Percentiles rank a stretch among this genome's conserved stretches.
Evolutionary conservation across 2,797 vertebrate genomes (phyloP).

Genomic region (Enteromius anoplus): DNA sequence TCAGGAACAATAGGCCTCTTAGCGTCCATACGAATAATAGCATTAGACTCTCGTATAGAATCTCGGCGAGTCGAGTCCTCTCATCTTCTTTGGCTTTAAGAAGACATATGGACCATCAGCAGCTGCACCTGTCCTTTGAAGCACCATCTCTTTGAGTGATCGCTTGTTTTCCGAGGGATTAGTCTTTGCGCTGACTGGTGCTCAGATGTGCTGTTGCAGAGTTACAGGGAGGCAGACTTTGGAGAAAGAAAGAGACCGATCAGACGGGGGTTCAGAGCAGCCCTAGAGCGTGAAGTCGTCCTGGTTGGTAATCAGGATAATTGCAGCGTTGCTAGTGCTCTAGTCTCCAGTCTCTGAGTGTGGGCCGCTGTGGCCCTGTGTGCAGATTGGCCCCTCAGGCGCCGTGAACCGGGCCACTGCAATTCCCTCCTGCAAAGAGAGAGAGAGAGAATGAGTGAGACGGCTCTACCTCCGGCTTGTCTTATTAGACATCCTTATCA

Average conservation of each 20-base stretch:
- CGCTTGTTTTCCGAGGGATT: constrained; percentile 36
- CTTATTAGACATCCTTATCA: constrained; percentile 47
- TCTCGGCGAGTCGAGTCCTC: constrained; percentile 62
- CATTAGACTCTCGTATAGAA: constrained; percentile 77
- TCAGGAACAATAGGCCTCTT: constrained; percentile 72
- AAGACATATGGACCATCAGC: constrained; percentile 50
- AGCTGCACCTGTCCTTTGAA: constrained; percentile 26
- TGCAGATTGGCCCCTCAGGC: constrained; percentile 61
- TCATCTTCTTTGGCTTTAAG: constrained; percentile 52
- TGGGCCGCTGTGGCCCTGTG: constrained; percentile 62
- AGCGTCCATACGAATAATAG: constrained; percentile 76
- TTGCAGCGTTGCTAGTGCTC: constrained; percentile 71
- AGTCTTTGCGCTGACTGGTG: constrained; percentile 6
- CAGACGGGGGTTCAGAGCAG: constrained; percentile 71
- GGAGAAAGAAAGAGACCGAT: constrained; percentile 63
- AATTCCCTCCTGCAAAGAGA: constrained; percentile 19
- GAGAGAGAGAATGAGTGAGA: constrained; percentile 17
- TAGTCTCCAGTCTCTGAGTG: constrained; percentile 64
- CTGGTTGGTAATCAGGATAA: constrained; percentile 78
- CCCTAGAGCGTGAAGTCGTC: constrained; percentile 68
- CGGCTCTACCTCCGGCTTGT: constrained; percentile 16
- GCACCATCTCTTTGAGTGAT: constrained; percentile 28
- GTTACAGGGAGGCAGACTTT: constrained; percentile 33
- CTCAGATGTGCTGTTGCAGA: constrained; percentile 41
- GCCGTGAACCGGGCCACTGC: constrained; percentile 23